Conservation (phyloP, 2,888 invertebrate species). For the Adelphocoris suturalis region DNA sequence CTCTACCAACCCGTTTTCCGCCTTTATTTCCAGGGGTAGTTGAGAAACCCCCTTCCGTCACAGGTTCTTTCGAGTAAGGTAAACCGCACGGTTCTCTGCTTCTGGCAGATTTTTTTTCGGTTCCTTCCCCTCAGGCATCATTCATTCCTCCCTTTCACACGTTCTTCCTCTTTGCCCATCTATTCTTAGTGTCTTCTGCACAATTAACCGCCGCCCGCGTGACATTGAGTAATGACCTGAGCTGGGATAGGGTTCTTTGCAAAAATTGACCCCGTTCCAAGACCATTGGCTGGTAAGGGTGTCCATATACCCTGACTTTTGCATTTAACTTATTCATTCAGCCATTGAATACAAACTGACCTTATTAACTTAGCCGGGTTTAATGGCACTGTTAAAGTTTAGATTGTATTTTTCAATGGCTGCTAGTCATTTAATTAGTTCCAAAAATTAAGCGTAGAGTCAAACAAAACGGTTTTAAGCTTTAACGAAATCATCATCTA, state of each 20-base stretch:
- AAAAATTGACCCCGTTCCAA: conserved; percentile 43
- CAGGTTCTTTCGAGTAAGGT: conserved; percentile 53
- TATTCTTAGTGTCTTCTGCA: conserved; percentile 66
- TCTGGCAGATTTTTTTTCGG: conserved; percentile 62
- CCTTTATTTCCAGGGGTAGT: conserved; percentile 32
- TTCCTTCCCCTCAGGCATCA: conserved; percentile 46
- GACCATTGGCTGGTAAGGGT: not conserved
- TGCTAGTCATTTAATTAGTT: too few species aligned
- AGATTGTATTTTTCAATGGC: too few species aligned
- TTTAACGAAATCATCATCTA: too few species aligned
- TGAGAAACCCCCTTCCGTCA: conserved; percentile 20
- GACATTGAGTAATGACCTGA: conserved; percentile 62
- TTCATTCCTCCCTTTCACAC: conserved; percentile 68
- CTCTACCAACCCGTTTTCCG: not conserved
- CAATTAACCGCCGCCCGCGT: conserved; percentile 55
- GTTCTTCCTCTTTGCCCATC: conserved; percentile 50
- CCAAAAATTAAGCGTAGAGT: too few species aligned
- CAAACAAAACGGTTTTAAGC: too few species aligned
- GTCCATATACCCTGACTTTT: too few species aligned
- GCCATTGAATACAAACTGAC: too few species aligned
- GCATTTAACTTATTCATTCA: too few species aligned
- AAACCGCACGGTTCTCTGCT: conserved; percentile 64
- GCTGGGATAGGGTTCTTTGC: conserved; percentile 4
- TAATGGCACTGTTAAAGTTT: too few species aligned
- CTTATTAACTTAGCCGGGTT: too few species aligned